A percentile compares a stretch with the other conserved stretches of the same genome.
These are phyloP conservation scores for Penelope pileata DNA, from an alignment of 2,113 vertebrate genomes.

Conservation along the genomic window DNA sequence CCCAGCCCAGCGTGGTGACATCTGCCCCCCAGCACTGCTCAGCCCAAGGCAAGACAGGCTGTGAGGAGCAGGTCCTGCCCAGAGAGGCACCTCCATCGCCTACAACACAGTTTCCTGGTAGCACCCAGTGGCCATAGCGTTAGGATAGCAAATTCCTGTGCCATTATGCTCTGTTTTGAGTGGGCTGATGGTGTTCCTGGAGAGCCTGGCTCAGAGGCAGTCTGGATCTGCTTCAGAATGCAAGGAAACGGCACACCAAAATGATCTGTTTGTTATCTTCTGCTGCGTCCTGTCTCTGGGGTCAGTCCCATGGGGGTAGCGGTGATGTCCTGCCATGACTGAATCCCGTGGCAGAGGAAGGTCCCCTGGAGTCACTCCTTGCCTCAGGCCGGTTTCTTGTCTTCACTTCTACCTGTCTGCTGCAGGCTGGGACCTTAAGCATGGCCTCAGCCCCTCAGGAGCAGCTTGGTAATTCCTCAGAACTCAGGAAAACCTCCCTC, in stretches of 20 bases:
- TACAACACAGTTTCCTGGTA: background rate
- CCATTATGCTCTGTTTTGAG: background rate
- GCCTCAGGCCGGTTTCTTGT: background rate
- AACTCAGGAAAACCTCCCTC: background rate
- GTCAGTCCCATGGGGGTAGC: background rate
- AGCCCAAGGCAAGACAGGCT: background rate
- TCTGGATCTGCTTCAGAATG: background rate
- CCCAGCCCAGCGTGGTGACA: background rate
- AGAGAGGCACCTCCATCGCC: background rate
- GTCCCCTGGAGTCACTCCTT: background rate
- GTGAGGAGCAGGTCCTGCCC: background rate
- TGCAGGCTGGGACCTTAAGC: background rate
- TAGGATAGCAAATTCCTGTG: background rate
- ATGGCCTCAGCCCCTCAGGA: background rate
- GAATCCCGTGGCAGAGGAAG: background rate
- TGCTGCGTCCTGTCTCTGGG: rapidly evolving
- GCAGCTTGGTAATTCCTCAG: background rate
- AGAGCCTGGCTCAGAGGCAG: background rate
- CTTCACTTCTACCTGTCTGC: background rate
- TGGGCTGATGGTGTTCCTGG: background rate
- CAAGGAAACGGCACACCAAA: rapidly evolving
- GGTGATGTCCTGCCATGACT: background rate
- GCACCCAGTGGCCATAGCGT: background rate
- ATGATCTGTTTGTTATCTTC: background rate
- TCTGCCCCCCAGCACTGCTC: background rate